These are phyloP conservation scores for Chondrosia reniformis DNA, from an alignment of 37 sponge, comb jelly and placozoan species.

Conservation along the genomic window DNA sequence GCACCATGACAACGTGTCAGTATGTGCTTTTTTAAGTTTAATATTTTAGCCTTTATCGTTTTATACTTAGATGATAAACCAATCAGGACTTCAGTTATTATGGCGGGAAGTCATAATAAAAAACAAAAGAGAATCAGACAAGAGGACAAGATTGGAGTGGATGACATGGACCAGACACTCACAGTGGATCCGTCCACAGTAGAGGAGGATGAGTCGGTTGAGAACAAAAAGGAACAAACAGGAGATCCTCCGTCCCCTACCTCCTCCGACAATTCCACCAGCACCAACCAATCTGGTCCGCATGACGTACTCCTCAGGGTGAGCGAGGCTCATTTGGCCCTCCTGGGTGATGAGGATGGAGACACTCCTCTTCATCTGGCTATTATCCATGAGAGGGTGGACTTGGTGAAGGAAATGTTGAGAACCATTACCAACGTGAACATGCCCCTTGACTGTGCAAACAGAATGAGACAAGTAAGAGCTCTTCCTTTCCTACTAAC, in stretches of 20 bases:
- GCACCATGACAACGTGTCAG: no score
- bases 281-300: constrained; percentile 16
- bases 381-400: constrained; percentile 64
- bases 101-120: not conserved
- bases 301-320: constrained; percentile 62
- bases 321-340: constrained; percentile 71
- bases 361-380: constrained; percentile 84
- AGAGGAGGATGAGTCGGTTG: not conserved
- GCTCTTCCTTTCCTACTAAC: no score
- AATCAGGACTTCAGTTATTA: constrained; percentile 19
- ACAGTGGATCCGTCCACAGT: not conserved
- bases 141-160: not conserved
- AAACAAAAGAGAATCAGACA: not conserved
- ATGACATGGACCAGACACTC: not conserved
- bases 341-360: constrained; percentile 80
- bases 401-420: constrained; percentile 59
- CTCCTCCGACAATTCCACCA: constrained; percentile 23
- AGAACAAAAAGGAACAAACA: not conserved
- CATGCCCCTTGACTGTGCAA: constrained; percentile 72
- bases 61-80: constrained; percentile 11
- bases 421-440: constrained; percentile 49
- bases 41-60: no score
- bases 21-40: no score
- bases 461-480: constrained; percentile 72
- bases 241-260: not conserved